Base-by-base conservation (phyloP, 2,888 invertebrate species). In the Drepanosiphum platanoidis region DNA sequence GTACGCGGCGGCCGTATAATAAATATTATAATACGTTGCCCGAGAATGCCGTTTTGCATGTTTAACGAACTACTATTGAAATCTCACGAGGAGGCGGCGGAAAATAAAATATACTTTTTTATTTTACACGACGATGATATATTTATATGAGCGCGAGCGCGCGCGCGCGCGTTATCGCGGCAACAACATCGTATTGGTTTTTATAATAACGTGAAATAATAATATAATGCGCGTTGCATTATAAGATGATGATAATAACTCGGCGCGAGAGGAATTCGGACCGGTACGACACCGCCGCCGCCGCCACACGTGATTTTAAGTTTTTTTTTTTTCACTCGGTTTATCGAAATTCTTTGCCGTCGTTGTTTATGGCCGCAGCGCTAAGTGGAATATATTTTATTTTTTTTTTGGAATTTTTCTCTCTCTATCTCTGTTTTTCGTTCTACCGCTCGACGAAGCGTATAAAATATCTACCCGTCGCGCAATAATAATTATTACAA, bases 11-110 rank as follows among this genome's bases (percentile, higher is more conserved):
- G 22, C 30, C 39, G 77, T 30, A 39, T 75, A 75, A 15, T 71
- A 71, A 71, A 71, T 42, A 71, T 42, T 74, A 52, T 22, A 46
- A 18, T 64, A 30, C 30, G 39, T 78, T 79, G n/a, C 30, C 9
- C 39, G 74, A 42, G 83, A 84, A 84, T 84, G 83, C 36, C 66
- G 83, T 75, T 75, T 84, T 68, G 36, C 75, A 84, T 68, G 83
- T 75, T 36, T 84, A 84, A 68, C 83, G 75, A 84, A 83, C 83
- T 74, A 64, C 82, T 27, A 75, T 52, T 84, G 68, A 68, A 27
- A 68, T 77, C 22, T 84, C 52, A 36, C 32, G 30, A 68, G 34
- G 27, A 34, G 42, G n/a, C 15, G 27, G 52, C 52, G 15, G 42
- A 66, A 66, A 79, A 70, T 70, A 68, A 70, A 70, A 70, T 27